A percentile compares a stretch with the other conserved stretches of the same genome.
Evolutionary conservation across 2,888 invertebrate species (phyloP).

Genomic region (Pollenia amentaria): DNA sequence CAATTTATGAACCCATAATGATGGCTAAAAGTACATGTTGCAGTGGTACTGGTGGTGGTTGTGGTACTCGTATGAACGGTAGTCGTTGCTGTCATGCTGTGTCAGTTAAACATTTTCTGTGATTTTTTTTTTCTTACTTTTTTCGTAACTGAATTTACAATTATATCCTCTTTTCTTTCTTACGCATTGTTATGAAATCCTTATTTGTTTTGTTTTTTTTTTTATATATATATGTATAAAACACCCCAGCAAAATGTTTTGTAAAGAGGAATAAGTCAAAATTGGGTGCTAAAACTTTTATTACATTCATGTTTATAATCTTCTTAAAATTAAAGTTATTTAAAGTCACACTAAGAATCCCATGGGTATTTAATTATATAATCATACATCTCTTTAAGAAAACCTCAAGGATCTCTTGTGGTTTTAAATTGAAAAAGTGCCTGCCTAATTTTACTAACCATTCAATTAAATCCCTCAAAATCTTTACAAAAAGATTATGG

Average conservation of each 20-base stretch:
- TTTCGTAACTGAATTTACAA: slow-evolving; percentile 34
- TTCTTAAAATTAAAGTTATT: too few species aligned
- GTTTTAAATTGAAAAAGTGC: too few species aligned
- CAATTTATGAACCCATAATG: slow-evolving; percentile 69
- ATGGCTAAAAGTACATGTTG: slow-evolving; percentile 14
- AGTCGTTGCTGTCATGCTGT: slow-evolving; percentile 19
- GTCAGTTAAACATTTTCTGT: slow-evolving; percentile 22
- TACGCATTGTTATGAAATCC: neutral
- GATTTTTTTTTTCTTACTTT: slow-evolving; percentile 23
- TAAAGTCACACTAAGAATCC: too few species aligned
- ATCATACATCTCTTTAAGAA: too few species aligned
- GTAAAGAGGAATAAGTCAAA: neutral
- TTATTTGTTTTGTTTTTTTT: neutral
- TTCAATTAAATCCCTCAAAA: too few species aligned
- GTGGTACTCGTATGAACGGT: neutral
- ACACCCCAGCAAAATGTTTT: neutral
- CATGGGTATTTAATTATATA: too few species aligned
- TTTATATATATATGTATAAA: too few species aligned
- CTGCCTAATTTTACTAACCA: too few species aligned
- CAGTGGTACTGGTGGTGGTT: neutral
- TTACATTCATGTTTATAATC: too few species aligned
- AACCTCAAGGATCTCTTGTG: too few species aligned
- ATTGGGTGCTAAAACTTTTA: neutral
- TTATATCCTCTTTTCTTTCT: slow-evolving; percentile 10
- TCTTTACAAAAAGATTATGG: too few species aligned